Conservation (phyloP, 53 echinoderm and acorn worm species). For the Stichopus horrens region DNA sequence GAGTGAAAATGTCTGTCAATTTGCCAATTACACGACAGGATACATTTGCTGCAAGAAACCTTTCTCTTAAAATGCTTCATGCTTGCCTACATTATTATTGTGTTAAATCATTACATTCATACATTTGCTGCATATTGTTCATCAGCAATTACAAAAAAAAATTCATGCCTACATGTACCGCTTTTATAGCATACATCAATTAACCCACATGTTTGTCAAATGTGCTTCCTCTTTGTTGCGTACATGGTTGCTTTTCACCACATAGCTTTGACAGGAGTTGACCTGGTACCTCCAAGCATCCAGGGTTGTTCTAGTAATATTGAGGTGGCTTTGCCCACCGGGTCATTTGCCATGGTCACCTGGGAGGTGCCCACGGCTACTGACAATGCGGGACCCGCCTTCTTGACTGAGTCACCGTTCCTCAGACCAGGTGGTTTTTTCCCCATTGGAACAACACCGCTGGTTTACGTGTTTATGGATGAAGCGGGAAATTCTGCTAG, state of each 20-base stretch:
- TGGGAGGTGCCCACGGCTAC: background rate
- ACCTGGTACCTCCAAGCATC: background rate
- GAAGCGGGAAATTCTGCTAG: slow-evolving; percentile 6
- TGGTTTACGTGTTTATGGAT: slow-evolving; percentile 19
- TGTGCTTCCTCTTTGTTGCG: too few species aligned
- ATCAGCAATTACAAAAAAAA: too few species aligned
- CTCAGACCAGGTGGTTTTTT: slow-evolving; percentile 1
- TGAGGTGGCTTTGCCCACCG: background rate
- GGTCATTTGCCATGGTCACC: slow-evolving; percentile 15
- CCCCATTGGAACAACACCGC: background rate
- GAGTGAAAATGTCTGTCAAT: too few species aligned
- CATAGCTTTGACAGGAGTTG: background rate
- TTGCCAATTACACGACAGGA: too few species aligned
- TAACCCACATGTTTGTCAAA: too few species aligned
- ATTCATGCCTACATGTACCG: too few species aligned
- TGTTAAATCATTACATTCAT: too few species aligned
- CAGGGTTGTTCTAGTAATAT: slow-evolving; percentile 21
- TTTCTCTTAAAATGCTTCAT: too few species aligned
- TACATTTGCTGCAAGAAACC: too few species aligned
- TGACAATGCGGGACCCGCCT: background rate
- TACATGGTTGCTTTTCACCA: background rate
- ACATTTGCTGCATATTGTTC: too few species aligned
- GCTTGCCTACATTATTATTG: too few species aligned
- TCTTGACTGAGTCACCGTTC: background rate
- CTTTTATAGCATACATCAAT: too few species aligned